Base-by-base conservation (phyloP, 2,888 invertebrate genomes). In the Lasius fuliginosus region DNA sequence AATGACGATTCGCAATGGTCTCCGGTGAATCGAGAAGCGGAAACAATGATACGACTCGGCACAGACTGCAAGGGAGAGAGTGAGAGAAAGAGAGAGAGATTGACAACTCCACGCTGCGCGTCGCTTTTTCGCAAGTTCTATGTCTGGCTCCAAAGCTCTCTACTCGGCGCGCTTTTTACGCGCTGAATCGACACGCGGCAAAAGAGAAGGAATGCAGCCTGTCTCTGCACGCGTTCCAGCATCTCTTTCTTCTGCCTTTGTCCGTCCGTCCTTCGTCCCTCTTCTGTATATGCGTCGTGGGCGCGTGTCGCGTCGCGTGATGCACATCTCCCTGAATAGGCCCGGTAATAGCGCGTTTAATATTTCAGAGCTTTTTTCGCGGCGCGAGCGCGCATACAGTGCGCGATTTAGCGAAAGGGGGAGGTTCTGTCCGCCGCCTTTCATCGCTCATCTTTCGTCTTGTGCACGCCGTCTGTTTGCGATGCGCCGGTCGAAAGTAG, bases 301-400 rank as follows among this genome's bases (percentile, higher is more conserved):
- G 88, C 90, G 89, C 89, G 90, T 89, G 89, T 86, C 89, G 89
- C 89, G 90, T 46, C 58, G 90, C 92, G 92, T 92, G 79, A 71
- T 92, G 91, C 93, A n/a, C 53, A 93, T 94, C 93, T 92, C 91
- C 91, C 90, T 95, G 94, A 95, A 95, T 95, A 93, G 94, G 88
- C 90, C 91, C 91, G 93, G 94, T 95, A 95, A 95, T 95, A 95
- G 94, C 94, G 89, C 94, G 94, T 92, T 95, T 94, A 95, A 95
- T 94, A 95, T 94, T 95, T 94, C 93, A 95, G 93, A 92, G 93
- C 93, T 92, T 93, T 93, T 90, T 90, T 92, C 91, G 87, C 46
- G 15, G 18, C 92, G 91, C 92, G 94, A 93, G 94, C 92, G 92
- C 92, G 92, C 92, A 92, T 15, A 68, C 92, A 93, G 93, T 9